phyloP scores from a whole-genome alignment of 2,113 vertebrate genomes.

The Lethenteron camtschaticum region DNA sequence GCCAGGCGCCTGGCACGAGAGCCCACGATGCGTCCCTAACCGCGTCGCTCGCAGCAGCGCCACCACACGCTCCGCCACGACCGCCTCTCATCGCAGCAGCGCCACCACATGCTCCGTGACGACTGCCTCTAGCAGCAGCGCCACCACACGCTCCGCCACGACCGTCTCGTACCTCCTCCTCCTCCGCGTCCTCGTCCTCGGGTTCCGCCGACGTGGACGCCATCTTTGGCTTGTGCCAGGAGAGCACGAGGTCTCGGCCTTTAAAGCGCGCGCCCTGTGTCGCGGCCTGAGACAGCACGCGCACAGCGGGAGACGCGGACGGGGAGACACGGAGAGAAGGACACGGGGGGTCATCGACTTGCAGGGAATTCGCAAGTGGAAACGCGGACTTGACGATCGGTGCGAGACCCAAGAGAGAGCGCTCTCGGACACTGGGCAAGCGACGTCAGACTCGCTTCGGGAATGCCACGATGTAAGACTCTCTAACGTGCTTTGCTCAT shows the following conservation, averaged over 20 bases:
- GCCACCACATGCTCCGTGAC: no score
- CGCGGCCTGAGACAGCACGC: slow-evolving; percentile 37
- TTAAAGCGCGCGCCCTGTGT: slow-evolving; percentile 92
- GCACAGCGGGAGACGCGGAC: neutral
- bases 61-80: no score
- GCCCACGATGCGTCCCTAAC: no score
- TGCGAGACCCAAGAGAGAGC: neutral
- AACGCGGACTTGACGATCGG: no score
- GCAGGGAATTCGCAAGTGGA: no score
- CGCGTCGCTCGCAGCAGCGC: no score
- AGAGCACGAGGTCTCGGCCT: slow-evolving; percentile 69
- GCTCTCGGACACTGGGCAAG: no score
- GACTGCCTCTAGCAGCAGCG: no score
- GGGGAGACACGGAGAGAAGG: neutral
- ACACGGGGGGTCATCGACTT: no score
- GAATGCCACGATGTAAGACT: neutral
- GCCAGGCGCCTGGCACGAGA: no score
- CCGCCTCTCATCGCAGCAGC: neutral
- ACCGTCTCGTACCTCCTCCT: slow-evolving; percentile 25
- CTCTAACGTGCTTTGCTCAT: no score
- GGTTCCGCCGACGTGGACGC: slow-evolving; percentile 61
- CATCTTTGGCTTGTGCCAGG: slow-evolving; percentile 88
- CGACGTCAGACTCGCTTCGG: neutral
- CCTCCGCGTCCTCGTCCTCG: slow-evolving; percentile 72
- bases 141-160: no score